Evolutionary conservation across 1,140 invertebrate species (phyloP).

Genomic region (Thaumatotibia leucotreta): DNA sequence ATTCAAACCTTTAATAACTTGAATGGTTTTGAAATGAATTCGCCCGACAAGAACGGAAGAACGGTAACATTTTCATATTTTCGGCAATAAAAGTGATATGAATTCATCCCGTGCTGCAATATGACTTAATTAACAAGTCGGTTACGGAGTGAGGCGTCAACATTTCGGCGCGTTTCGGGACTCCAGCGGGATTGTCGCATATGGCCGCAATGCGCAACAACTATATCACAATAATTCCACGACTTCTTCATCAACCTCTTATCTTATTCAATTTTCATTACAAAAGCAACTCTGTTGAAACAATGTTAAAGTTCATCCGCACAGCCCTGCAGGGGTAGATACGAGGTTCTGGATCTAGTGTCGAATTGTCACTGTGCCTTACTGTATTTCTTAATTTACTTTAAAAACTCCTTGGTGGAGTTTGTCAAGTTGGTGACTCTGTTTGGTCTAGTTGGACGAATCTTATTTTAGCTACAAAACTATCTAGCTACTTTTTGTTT

Average conservation of each 20-base stretch:
- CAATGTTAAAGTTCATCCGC: neutral
- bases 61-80: no score
- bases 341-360: neutral
- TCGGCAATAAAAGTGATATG: neutral
- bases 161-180: neutral
- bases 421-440: conserved; percentile 14
- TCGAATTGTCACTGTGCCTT: neutral
- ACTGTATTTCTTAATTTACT: conserved; percentile 10
- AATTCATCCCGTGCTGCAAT: neutral
- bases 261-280: neutral
- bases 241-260: neutral
- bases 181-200: neutral
- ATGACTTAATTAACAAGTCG: neutral
- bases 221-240: neutral
- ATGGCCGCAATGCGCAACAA: conserved; percentile 4
- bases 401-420: conserved; percentile 3
- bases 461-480: no score
- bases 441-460: neutral
- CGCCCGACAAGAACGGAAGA: no score
- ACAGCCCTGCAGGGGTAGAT: neutral
- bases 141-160: neutral
- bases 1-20: no score
- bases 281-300: neutral
- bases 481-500: no score
- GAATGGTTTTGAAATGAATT: no score